Percentiles rank a stretch among this genome's conserved stretches.
Conservation (phyloP, 2,888 invertebrate genomes). For the Diachrysia chrysitis region DNA sequence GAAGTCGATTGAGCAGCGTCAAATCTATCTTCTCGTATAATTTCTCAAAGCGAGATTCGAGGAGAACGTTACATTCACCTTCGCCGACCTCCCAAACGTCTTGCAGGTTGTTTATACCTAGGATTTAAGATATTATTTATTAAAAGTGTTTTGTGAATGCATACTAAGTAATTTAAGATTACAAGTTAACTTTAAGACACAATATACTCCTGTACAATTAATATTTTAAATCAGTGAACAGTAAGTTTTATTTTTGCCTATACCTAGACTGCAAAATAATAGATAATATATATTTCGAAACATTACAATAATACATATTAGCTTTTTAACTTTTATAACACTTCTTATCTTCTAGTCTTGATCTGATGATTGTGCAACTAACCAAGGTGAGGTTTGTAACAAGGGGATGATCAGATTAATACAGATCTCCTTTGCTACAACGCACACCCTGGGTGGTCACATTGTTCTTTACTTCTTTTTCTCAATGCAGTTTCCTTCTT, state of each 20-base stretch:
- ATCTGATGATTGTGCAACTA: conserved; percentile 64
- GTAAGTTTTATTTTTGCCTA: too few relatives aligned
- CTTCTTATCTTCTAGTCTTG: conserved; percentile 41
- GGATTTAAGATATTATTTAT: not conserved
- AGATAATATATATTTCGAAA: too few relatives aligned
- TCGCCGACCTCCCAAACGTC: conserved; percentile 99
- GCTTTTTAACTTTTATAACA: not conserved
- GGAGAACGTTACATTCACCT: conserved; percentile 99
- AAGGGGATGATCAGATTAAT: conserved; percentile 89
- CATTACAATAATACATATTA: too few relatives aligned
- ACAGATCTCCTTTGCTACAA: conserved; percentile 91
- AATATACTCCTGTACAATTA: too few relatives aligned
- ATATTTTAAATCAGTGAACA: too few relatives aligned
- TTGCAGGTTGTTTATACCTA: conserved; percentile 97
- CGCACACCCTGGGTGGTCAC: conserved; percentile 89
- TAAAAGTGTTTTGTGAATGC: not conserved
- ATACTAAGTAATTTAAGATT: too few relatives aligned
- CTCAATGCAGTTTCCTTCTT: conserved; percentile 18
- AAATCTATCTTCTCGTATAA: conserved; percentile 99
- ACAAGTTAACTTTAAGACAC: too few relatives aligned
- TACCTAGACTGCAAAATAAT: too few relatives aligned
- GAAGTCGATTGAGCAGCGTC: conserved; percentile 97
- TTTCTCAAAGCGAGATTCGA: conserved; percentile 99
- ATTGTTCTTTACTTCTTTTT: conserved; percentile 46
- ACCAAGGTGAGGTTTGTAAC: conserved; percentile 92